Conservation (phyloP, 2,113 vertebrate genomes). For the Balaeniceps rex region DNA sequence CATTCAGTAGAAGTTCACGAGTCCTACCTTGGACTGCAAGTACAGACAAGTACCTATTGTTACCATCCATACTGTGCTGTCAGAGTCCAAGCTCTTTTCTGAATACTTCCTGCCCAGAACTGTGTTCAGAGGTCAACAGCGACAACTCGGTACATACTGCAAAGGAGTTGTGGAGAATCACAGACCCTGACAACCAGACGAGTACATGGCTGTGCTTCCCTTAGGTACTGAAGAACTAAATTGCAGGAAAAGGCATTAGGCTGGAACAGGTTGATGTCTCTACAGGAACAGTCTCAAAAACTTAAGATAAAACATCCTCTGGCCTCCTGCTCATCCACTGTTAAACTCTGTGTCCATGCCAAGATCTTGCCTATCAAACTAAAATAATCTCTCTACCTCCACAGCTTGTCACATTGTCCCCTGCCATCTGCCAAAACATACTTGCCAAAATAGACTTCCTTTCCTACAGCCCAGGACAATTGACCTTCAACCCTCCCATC, state of each 20-base stretch:
- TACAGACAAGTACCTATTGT: not conserved
- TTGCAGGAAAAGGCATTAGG: not conserved
- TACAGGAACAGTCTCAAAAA: not conserved
- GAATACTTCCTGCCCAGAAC: not conserved
- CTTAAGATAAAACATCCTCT: not conserved
- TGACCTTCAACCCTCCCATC: not conserved
- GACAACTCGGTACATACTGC: accelerated
- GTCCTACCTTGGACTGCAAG: not conserved
- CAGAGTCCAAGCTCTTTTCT: not conserved
- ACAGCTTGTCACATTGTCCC: not conserved
- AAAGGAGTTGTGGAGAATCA: not conserved
- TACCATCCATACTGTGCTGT: not conserved
- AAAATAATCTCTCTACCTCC: not conserved
- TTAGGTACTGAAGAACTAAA: not conserved
- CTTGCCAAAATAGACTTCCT: not conserved
- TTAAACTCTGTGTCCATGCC: not conserved
- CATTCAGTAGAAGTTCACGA: not conserved
- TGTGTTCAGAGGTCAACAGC: not conserved
- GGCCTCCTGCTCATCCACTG: not conserved
- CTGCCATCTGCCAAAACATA: not conserved
- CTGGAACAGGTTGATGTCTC: not conserved
- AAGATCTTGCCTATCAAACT: not conserved
- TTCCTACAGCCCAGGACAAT: not conserved
- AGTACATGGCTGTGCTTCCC: not conserved
- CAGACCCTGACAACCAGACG: not conserved